phyloP scores from a whole-genome alignment of 2,888 invertebrate species.

The Tachystola acroxantha region DNA sequence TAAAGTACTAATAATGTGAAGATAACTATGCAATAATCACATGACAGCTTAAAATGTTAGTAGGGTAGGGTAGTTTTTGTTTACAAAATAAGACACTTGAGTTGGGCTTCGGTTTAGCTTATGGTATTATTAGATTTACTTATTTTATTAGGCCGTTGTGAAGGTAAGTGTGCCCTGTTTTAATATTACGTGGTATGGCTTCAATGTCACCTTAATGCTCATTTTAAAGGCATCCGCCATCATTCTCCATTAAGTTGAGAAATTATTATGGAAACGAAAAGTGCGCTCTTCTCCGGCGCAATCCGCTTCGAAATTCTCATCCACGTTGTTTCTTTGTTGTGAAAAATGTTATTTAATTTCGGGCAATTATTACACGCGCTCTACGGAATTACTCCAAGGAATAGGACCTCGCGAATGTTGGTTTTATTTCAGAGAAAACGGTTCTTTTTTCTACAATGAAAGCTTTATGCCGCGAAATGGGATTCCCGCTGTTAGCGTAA shows the following conservation, averaged over 20 bases:
- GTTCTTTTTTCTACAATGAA: slow-evolving; percentile 56
- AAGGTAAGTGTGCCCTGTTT: too few relatives aligned
- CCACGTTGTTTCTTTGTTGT: slow-evolving; percentile 65
- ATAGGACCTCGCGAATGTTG: slow-evolving; percentile 58
- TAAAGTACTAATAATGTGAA: too few relatives aligned
- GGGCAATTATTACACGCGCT: slow-evolving; percentile 74
- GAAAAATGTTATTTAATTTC: slow-evolving; percentile 75
- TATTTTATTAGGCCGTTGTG: too few relatives aligned
- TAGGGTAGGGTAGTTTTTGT: too few relatives aligned
- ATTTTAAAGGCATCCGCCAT: slow-evolving; percentile 38
- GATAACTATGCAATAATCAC: too few relatives aligned
- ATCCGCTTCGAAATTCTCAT: slow-evolving; percentile 57
- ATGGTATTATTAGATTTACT: too few relatives aligned
- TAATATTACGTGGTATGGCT: background rate
- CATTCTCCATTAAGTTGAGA: slow-evolving; percentile 57
- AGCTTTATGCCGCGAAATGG: slow-evolving; percentile 59
- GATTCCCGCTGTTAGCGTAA: slow-evolving; percentile 58
- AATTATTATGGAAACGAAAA: slow-evolving; percentile 54
- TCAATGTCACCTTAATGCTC: slow-evolving; percentile 30
- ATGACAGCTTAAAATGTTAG: too few relatives aligned
- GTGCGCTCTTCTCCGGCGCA: slow-evolving; percentile 49
- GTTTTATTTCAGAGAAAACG: slow-evolving; percentile 52
- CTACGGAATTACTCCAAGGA: slow-evolving; percentile 74
- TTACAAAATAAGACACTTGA: too few relatives aligned
- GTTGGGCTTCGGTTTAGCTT: too few relatives aligned